These are phyloP conservation scores for Zophobas atratus DNA, from an alignment of 1,140 invertebrate genomes.

Conservation along the genomic window DNA sequence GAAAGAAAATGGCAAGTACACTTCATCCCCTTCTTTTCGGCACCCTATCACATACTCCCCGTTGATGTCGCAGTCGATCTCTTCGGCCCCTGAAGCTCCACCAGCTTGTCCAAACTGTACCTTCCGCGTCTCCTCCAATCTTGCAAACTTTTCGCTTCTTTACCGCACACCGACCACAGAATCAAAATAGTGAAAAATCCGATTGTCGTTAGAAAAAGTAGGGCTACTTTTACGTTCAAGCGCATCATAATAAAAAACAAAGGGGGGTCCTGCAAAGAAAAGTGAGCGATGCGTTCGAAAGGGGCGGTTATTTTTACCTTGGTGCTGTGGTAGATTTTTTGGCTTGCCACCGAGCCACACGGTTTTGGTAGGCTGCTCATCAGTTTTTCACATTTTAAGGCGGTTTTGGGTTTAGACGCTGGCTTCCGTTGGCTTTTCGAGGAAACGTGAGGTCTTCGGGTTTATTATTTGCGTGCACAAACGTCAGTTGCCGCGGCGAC, in stretches of 20 bases:
- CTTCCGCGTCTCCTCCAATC: slow-evolving; percentile 63
- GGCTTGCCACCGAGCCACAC: slow-evolving; percentile 55
- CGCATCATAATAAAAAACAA: slow-evolving; percentile 72
- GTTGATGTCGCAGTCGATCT: slow-evolving; percentile 93
- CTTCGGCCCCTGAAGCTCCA: slow-evolving; percentile 73
- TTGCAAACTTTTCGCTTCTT: slow-evolving; percentile 61
- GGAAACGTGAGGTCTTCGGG: not conserved
- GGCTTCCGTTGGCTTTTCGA: not conserved
- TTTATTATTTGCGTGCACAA: too few species aligned
- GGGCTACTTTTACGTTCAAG: slow-evolving; percentile 72
- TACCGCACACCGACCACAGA: slow-evolving; percentile 72
- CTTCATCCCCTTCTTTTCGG: slow-evolving; percentile 87
- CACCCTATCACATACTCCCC: slow-evolving; percentile 89
- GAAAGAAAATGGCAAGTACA: slow-evolving; percentile 94
- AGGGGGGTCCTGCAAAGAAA: slow-evolving; percentile 63
- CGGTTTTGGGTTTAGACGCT: not conserved
- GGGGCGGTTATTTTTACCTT: slow-evolving; percentile 49
- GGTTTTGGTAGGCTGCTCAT: slow-evolving; percentile 54
- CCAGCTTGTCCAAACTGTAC: slow-evolving; percentile 48
- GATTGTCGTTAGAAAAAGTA: slow-evolving; percentile 69
- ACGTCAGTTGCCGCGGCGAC: too few species aligned
- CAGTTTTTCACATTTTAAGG: slow-evolving; percentile 55
- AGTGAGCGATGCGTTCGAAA: not conserved
- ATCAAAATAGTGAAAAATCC: slow-evolving; percentile 70
- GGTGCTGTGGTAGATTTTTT: slow-evolving; percentile 55